Conservation (phyloP, 2,888 invertebrate genomes). For the Automeris io region DNA sequence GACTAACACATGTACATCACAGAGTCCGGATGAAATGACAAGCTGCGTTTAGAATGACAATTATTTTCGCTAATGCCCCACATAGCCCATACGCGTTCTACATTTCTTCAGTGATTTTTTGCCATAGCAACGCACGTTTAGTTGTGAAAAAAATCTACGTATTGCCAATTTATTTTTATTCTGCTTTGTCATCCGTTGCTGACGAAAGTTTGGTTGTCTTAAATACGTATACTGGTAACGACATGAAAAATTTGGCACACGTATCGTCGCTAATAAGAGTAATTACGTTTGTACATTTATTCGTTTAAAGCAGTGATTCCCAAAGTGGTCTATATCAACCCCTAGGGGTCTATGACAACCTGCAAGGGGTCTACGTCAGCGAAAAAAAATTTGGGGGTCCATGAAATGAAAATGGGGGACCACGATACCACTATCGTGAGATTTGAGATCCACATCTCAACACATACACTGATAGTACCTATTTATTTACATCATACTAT, state of each 20-base stretch:
- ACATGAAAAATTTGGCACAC: slow-evolving; percentile 9
- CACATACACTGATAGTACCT: no score
- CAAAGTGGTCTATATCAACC: no score
- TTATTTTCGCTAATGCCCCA: slow-evolving; percentile 21
- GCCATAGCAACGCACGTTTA: slow-evolving; percentile 30
- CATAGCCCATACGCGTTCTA: slow-evolving; percentile 16
- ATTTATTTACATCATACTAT: no score
- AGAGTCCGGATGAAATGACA: slow-evolving; percentile 3
- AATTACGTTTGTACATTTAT: no score
- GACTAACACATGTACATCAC: slow-evolving; percentile 3
- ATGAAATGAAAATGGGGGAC: no score
- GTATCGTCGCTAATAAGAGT: no score
- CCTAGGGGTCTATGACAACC: no score
- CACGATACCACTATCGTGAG: no score
- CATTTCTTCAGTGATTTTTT: slow-evolving; percentile 27
- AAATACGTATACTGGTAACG: slow-evolving; percentile 1
- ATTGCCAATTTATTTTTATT: slow-evolving; percentile 31
- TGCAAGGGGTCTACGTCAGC: no score
- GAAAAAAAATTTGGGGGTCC: no score
- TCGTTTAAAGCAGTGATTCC: no score
- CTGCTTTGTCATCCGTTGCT: slow-evolving; percentile 22
- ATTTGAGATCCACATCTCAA: no score
- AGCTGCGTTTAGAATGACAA: slow-evolving; percentile 14
- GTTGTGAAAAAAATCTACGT: slow-evolving; percentile 28
- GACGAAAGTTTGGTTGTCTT: slow-evolving; percentile 1